phyloP scores from a whole-genome alignment of 2,113 vertebrate species.

The Festucalex cinctus region DNA sequence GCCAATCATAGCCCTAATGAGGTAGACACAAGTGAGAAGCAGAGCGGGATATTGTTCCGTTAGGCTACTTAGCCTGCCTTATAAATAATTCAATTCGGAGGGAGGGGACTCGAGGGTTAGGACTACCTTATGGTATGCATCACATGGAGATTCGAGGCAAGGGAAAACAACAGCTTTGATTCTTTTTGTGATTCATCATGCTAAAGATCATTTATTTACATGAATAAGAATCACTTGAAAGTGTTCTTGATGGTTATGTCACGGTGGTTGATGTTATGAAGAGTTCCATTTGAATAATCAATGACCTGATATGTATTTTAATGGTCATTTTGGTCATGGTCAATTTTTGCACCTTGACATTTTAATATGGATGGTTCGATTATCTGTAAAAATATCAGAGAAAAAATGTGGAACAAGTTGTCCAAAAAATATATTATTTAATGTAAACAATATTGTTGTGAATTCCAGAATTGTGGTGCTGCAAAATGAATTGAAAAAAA shows the following conservation, averaged over 20 bases:
- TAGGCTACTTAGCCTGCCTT: conserved; percentile 52
- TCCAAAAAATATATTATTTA: not conserved
- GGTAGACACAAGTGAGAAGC: conserved; percentile 45
- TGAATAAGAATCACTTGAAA: not conserved
- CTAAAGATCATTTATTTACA: not conserved
- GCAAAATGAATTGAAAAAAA: not conserved
- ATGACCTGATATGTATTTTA: not conserved
- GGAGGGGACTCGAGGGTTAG: conserved; percentile 30
- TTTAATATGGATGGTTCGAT: not conserved
- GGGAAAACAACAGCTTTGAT: conserved; percentile 4
- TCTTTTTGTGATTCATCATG: not conserved
- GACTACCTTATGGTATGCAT: not conserved
- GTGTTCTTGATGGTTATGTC: not conserved
- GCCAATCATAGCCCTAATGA: conserved; percentile 61
- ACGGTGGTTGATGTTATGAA: not conserved
- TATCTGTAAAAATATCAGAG: not conserved
- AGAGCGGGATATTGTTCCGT: conserved; percentile 54
- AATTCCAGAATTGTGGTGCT: not conserved
- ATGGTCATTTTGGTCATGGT: too few relatives aligned
- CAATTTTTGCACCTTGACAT: not conserved
- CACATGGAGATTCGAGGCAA: too few relatives aligned
- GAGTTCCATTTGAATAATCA: not conserved
- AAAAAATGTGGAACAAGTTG: too few relatives aligned
- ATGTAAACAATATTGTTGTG: not conserved
- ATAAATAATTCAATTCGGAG: conserved; percentile 51